Base-by-base conservation (phyloP, 2,113 vertebrate genomes). In the Natator depressus region DNA sequence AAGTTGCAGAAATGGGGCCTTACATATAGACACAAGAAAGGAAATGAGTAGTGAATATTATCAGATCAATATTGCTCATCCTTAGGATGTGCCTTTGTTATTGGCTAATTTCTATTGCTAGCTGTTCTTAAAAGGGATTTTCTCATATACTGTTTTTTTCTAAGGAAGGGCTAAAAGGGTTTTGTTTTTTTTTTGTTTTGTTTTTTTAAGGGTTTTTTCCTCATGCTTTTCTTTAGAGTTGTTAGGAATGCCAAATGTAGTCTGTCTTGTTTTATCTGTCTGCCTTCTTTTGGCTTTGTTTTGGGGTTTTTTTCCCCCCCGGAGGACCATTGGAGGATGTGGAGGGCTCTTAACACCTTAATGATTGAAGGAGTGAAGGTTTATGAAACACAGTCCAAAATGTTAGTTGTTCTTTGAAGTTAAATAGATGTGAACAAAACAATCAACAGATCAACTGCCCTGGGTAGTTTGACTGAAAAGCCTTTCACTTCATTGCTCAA, bases 401-500 rank as follows among this genome's bases (percentile, higher is more conserved):
- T 42, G 69, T 11, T 75, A 42, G 5, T 42, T 75, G 20, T 42
- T 49, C 91, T 35, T 65, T 65, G 31, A 49, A 80, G 89, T 93
- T 89, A 59, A 76, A 76, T 49, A 27, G 46, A 35, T 6, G 80
- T 35, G 14, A 84, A 90, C 88, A 82, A 93, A 72, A 20, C 65
- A 87, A 92, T 86, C 51, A 91, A 80, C 10, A 79, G 85, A 42
- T 31, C 51, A 31, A 49, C 82, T n/a, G 38, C 57, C 78, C 55
- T 92, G 17, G 53, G 7, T 2, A 19, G 81, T 72, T 95, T 22
- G 90, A 84, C 72, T 86, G 93, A 75, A 75, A 84, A 69, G 84
- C 72, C 53, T 88, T 94, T 93, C n/a, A 78, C 53, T 49, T 94
- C 84, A 42, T 62, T 96, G 91, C 89, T 91, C 82, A 86, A 78